A percentile compares a stretch with the other conserved stretches of the same genome.
Conservation (phyloP, 2,113 vertebrate species). For the Morphnarchus princeps region DNA sequence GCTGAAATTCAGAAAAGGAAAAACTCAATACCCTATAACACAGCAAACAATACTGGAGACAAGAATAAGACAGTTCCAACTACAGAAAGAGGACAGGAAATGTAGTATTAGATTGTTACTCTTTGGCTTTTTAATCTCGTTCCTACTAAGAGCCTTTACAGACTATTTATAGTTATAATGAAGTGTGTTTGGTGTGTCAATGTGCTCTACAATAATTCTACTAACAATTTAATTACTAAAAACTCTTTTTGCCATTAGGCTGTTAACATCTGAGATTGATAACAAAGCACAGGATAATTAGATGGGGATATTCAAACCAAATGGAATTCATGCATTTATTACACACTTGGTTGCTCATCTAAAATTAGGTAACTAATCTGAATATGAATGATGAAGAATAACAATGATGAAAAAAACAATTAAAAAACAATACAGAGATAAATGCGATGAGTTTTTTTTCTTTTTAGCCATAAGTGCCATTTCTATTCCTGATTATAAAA, state of each 20-base stretch:
- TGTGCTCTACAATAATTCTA: slow-evolving; percentile 29
- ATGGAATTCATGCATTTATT: slow-evolving; percentile 54
- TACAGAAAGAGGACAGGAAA: background rate
- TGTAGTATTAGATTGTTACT: background rate
- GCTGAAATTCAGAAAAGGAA: background rate
- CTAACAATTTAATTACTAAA: slow-evolving; percentile 47
- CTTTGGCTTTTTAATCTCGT: background rate
- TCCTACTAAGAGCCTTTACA: background rate
- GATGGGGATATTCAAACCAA: slow-evolving; percentile 58
- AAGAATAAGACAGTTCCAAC: background rate
- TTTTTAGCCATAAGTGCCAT: background rate
- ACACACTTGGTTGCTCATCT: slow-evolving; percentile 41
- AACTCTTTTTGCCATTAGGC: slow-evolving; percentile 33
- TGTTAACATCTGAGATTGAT: slow-evolving; percentile 47
- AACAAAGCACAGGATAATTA: slow-evolving; percentile 62
- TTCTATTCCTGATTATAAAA: slow-evolving; percentile 41
- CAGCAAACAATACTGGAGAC: background rate
- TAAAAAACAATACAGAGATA: slow-evolving; percentile 40
- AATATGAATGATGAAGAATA: slow-evolving; percentile 57
- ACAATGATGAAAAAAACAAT: slow-evolving; percentile 34
- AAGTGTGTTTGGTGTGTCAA: background rate
- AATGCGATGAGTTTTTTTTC: slow-evolving; percentile 12
- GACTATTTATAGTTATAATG: slow-evolving; percentile 44
- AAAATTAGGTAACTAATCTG: slow-evolving; percentile 70
- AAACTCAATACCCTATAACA: background rate